Base-by-base conservation (phyloP, 2,797 vertebrate genomes). In the Hypotaenidia okinawae region DNA sequence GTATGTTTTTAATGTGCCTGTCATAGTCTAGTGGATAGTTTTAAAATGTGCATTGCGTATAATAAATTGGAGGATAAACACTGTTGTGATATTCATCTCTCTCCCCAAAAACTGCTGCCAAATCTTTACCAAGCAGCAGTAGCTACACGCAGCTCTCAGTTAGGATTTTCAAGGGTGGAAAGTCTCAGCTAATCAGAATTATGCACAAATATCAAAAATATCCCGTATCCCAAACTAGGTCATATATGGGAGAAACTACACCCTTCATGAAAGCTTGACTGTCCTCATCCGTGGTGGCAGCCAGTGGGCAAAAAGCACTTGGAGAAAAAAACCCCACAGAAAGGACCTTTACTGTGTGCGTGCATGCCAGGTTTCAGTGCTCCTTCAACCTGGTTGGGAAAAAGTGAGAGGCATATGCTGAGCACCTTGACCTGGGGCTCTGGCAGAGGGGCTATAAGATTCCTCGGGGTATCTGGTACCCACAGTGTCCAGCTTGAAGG, bases 1-100 rank as follows among this genome's bases (percentile, higher is more conserved):
- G 21, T 15, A 3, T 16, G 9, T 24, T 55, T 81, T 85, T 51
- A 63, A n/a, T 23, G 10, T 0, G 0, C 14, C 18, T 61, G 6
- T 21, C 5, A 5, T 16, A 28, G 27, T 35, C 66, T 27, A 54
- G 49, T 16, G 12, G 21, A 28, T 27, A 58, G 25, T 32, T 68
- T 41, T 30, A 22, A 93, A 81, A 68, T 11, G 10, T 33, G 15
- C 13, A 39, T 63, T 63, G 9, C 18, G 12, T 57, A 16, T 67
- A 63, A 67, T 3, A 22, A 67, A 52, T 23, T 35, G 35, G 11
- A 64, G 45, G 89, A 74, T 57, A 79, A 84, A 39, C 25, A 16
- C 23, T 80, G 39, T 30, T n/a, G 22, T n/a, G 17, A 28, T 24
- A 35, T 9, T 14, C 2, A 51, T 9, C 13, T 58, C 5, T 69